Evolutionary conservation across 1,140 invertebrate genomes (phyloP), one percentile per base, ranked within the genome.

Genomic region (Camponotus floridanus): DNA sequence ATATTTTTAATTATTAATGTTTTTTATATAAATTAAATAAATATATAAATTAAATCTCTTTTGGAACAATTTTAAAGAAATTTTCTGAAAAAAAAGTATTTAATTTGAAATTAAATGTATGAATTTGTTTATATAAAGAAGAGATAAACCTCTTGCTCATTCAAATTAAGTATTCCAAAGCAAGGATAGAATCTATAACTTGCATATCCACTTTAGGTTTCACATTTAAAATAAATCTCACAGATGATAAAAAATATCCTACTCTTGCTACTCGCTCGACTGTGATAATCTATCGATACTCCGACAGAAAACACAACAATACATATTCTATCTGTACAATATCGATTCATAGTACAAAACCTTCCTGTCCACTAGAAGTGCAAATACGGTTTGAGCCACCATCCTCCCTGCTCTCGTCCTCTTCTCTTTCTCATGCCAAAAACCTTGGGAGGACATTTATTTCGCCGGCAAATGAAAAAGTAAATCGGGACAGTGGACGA

Each of bases 401-500:
- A 36, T 73, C 31, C 79, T 61, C 18, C 55, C n/a, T 18, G 18
- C 7, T 71, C 15, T 57, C 36, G 42, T 57, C 45, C 55, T 73
- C 39, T 18, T 61, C 15, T 71, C 78, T 61, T 81, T 73, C 55
- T 74, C 55, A 26, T 83, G 55, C 64, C 78, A 70, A 68, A 81
- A 86, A 31, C 42, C 64, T 51, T 57, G 64, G 55, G 33, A 48
- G 76, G 64, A 70, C 67, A 76, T 61, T 74, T 85, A 85, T 76
- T 70, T 64, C 57, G 62, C 6, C 21, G 62, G 39, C 42, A 55
- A 80, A 15, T 70, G 85, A 91, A 88, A 90, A 81, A 90, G 61
- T 76, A 87, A 90, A 90, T 90, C 76, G 65, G 87, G 81, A 70
- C 85, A 88, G 65, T 76, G 80, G 59, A 73, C 26, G 67, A n/a